Base-by-base conservation (phyloP, 2,113 vertebrate species). In the Brienomyrus longianalis region DNA sequence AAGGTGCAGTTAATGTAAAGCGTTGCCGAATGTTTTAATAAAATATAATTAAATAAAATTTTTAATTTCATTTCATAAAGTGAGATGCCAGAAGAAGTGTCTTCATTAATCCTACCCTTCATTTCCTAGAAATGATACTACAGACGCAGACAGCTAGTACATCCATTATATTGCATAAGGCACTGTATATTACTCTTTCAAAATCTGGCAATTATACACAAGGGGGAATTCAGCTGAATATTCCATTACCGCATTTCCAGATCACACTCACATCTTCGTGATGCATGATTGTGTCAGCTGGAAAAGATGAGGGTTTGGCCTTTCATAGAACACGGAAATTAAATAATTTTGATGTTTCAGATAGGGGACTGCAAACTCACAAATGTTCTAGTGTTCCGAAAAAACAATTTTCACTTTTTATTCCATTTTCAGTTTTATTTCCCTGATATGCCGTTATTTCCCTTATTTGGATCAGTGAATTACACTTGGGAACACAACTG, bases 361-460 rank as follows among this genome's bases (percentile, higher is more conserved):
- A 56, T 54, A 9, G 5, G 27, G 85, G 31, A 52, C 51, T 39
- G 51, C 50, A 56, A 23, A 52, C 51, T 54, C 85, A 87, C 51
- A 87, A 54, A 17, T 52, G 50, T 6, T 54, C 27, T 52, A 48
- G 31, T 35, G 85, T 56, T 56, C 48, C 1, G 51, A 54, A 54
- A 87, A 87, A 87, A 52, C 85, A 35, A 54, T 87, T 50, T 87
- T 87, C 85, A 54, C 51, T 87, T 87, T 87, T 39, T 87, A 52
- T 87, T 87, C 27, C 51, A 87, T 87, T 51, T 54, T 87, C n/a
- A 87, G 85, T 86, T 86, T 86, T 86, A 54, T 86, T 87, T 54
- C 85, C 85, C 85, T 54, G 31, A 31, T 31, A 31, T 31, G 31
- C 31, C 31, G 31, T 31, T 31, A 31, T 31, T 31, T 31, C 31